A percentile compares a stretch with the other conserved stretches of the same genome.
Conservation (phyloP, 2,888 invertebrate species). For the Archips crataeganus region DNA sequence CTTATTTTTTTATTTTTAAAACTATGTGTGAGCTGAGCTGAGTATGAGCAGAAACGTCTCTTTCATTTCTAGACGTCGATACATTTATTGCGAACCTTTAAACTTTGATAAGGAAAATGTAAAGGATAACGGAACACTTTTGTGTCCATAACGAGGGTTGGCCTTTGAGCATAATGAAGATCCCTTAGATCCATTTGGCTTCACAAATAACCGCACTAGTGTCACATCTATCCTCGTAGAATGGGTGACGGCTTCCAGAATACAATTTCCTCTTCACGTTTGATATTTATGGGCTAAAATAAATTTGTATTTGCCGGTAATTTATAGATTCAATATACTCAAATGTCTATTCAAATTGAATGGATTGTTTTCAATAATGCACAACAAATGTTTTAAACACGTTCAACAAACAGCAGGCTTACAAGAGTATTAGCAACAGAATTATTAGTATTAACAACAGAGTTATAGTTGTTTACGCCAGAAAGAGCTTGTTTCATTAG, state of each 20-base stretch:
- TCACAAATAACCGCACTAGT: neutral
- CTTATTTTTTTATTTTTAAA: neutral
- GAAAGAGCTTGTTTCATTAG: too few species aligned
- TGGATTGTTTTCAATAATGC: neutral
- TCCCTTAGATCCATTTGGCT: neutral
- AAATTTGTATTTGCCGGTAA: conserved; percentile 6
- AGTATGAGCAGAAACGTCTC: too few species aligned
- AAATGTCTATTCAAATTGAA: neutral
- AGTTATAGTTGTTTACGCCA: too few species aligned
- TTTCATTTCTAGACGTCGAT: neutral
- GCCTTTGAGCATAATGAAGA: conserved; percentile 10
- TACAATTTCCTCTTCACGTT: conserved; percentile 15
- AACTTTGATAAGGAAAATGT: neutral
- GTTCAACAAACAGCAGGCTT: neutral
- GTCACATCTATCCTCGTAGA: conserved; percentile 8
- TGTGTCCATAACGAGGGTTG: conserved; percentile 10
- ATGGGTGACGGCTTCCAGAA: conserved; percentile 7
- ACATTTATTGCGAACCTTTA: neutral
- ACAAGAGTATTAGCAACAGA: neutral
- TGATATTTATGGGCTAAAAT: conserved; percentile 6
- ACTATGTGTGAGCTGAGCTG: too few species aligned
- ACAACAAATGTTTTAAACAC: neutral
- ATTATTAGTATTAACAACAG: too few species aligned
- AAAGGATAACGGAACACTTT: neutral
- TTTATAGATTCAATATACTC: neutral